These are phyloP conservation scores for Agapostemon virescens DNA, from an alignment of 2,888 invertebrate genomes.

Conservation along the genomic window DNA sequence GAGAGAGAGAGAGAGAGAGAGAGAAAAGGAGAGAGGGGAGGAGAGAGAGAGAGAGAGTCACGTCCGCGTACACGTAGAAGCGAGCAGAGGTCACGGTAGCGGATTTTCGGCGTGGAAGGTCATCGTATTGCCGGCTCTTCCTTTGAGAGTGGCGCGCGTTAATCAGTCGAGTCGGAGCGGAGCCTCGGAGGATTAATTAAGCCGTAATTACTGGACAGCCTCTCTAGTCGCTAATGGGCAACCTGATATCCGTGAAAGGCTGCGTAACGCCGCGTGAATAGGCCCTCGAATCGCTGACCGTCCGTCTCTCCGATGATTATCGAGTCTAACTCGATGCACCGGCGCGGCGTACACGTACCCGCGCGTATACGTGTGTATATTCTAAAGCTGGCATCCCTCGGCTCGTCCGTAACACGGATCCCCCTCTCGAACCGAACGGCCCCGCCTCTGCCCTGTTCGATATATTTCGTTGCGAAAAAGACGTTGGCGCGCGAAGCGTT, in stretches of 20 bases:
- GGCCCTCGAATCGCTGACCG: constrained; percentile 63
- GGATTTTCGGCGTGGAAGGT: constrained; percentile 68
- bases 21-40: no score
- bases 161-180: constrained; percentile 74
- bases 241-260: constrained; percentile 79
- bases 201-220: constrained; percentile 79
- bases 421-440: background rate
- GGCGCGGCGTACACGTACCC: background rate
- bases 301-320: constrained; percentile 63
- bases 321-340: constrained; percentile 53
- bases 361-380: background rate
- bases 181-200: constrained; percentile 78
- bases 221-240: constrained; percentile 78
- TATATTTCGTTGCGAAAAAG: background rate
- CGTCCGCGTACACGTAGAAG: constrained; percentile 2
- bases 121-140: constrained; percentile 68
- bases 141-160: constrained; percentile 70
- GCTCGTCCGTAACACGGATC: background rate
- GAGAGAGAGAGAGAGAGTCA: background rate
- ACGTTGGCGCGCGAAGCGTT: background rate
- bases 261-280: constrained; percentile 69
- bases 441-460: background rate
- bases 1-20: background rate
- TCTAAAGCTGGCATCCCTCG: background rate
- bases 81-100: constrained; percentile 57